Evolutionary conservation across 1,140 invertebrate genomes (phyloP), one percentile per base, ranked within the genome.

Genomic region (Akabosia matsudoensis): DNA sequence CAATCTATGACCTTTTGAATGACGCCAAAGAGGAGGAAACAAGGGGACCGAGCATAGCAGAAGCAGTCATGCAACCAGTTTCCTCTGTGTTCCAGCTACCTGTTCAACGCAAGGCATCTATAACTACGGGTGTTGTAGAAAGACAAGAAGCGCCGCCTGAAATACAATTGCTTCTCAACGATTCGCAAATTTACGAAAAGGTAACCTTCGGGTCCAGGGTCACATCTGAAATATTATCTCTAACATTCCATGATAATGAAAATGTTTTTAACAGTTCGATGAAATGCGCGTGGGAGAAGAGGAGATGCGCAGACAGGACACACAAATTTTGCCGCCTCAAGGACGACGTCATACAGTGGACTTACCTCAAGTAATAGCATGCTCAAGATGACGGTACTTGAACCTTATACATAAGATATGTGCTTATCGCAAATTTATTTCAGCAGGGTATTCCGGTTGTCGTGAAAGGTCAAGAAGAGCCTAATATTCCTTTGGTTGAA

Each of bases 1-100:
- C 97, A 64, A 98, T 98, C 82, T 99, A 99, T 85, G 93, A 97
- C 86, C 88, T 99, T 76, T 87, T 98, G 16, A 88, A 92, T 79
- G 94, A 96, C 82, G 93, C 92, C 84, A 83, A 92, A 61, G 88
- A 90, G 81, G 86, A 88, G 82, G 75, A 83, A 84, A 54, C 64
- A 75, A 83, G 84, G 51, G 78, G 83, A 82, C 37, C 7, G 18
- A 45, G 18, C 18, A 10, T 45, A 45, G 26, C 33, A 26, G 33
- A 18, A 37, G 33, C 18, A n/a, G 71, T 70, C 73, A 80, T 24
- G 26, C 76, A 70, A 24, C 52, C 70, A 33, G 76, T 81, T 34
- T 72, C n/a, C n/a, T 22, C 82, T 37, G 83, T 83, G n/a, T 84
- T 84, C 33, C 85, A 84, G 76, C 80, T 87, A n/a, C 87, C 86